These are phyloP conservation scores for Agrochola circellaris DNA, from an alignment of 2,888 invertebrate genomes.

Conservation along the genomic window DNA sequence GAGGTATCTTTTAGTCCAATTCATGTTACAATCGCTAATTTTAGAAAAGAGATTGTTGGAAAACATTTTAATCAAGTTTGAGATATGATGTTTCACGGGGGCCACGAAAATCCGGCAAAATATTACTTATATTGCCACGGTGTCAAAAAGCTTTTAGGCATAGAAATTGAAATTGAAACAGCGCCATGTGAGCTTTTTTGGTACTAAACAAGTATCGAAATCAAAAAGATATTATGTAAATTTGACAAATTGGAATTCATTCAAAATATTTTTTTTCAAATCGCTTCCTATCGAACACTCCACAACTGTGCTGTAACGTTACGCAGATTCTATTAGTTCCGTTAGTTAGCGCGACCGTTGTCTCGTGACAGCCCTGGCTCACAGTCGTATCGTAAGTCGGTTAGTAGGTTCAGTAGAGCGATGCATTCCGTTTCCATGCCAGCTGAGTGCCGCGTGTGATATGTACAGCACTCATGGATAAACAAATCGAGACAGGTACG, in stretches of 20 bases:
- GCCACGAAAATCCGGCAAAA: background rate
- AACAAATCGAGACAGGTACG: constrained; percentile 56
- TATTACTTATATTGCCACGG: background rate
- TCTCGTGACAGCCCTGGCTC: constrained; percentile 54
- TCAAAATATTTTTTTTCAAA: background rate
- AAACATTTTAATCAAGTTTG: background rate
- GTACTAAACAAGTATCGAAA: background rate
- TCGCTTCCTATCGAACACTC: background rate
- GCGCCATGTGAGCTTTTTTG: background rate
- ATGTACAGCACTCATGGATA: constrained; percentile 55
- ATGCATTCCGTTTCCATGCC: constrained; percentile 67
- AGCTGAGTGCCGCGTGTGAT: constrained; percentile 58
- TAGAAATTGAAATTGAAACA: background rate
- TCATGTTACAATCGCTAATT: constrained; percentile 1
- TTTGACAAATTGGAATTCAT: background rate
- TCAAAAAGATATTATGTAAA: background rate
- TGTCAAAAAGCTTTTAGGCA: background rate
- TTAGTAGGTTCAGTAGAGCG: constrained; percentile 67
- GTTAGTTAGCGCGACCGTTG: background rate
- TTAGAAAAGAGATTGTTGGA: background rate
- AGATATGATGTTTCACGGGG: background rate
- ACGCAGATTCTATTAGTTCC: constrained; percentile 5
- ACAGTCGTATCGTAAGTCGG: constrained; percentile 62
- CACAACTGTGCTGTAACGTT: background rate
- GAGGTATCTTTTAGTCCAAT: background rate